Evolutionary conservation across 1,140 invertebrate species (phyloP).

Genomic region (Schmidtea mediterranea): DNA sequence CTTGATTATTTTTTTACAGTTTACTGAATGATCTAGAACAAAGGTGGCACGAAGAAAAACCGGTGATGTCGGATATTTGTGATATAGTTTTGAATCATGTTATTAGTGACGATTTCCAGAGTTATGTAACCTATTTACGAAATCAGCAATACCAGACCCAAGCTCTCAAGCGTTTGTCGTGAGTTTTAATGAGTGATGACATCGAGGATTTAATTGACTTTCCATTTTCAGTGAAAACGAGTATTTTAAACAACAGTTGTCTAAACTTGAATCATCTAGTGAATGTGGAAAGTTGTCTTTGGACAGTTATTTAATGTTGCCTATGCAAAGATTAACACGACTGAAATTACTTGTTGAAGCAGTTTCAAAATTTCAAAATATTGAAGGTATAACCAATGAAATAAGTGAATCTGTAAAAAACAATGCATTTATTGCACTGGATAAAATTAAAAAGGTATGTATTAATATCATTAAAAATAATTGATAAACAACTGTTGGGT

Average conservation of each 20-base stretch:
- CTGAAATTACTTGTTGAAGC: conserved; percentile 1
- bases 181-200: background rate
- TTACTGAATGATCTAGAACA: background rate
- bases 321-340: conserved; percentile 1
- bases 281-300: background rate
- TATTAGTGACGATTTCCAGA: background rate
- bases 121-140: background rate
- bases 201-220: too few species aligned
- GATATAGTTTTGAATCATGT: conserved; percentile 3
- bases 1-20: too few species aligned
- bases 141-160: conserved; percentile 3
- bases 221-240: too few species aligned
- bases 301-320: background rate
- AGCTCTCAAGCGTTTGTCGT: background rate
- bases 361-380: background rate
- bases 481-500: too few species aligned
- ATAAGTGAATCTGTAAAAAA: too few species aligned
- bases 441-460: too few species aligned
- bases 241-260: too few species aligned
- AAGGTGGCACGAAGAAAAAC: background rate
- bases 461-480: too few species aligned
- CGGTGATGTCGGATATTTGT: conserved; percentile 1
- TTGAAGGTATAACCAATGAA: too few species aligned
- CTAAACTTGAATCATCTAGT: background rate
- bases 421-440: too few species aligned